Evolutionary conservation across 2,888 invertebrate species (phyloP), one percentile per base, ranked within the genome.

Genomic region (Andrena dorsata): DNA sequence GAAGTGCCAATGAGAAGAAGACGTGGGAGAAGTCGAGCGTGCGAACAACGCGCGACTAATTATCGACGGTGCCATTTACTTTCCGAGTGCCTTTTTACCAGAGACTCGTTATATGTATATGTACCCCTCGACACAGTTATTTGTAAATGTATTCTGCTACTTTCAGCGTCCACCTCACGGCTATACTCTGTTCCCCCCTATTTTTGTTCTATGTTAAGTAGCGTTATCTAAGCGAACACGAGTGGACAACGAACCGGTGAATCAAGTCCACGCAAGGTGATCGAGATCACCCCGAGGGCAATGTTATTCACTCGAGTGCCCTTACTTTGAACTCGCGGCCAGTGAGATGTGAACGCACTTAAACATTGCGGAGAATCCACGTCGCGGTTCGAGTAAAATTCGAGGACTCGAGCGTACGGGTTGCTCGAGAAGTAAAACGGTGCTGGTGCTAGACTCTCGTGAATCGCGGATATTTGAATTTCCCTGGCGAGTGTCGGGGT

Each of bases 1-100:
- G 49, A 63, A 66, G 77, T 76, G 78, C 53, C 75, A 79, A 58
- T 20, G 41, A 41, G 64, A 60, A 23, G 53, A 69, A 60, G 56
- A 10, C 6, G 35, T 16, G 58, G 8, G 64, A 47, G 73, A 56
- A 56, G 56, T 58, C 68, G 20, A 64, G 70, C 28, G 65, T 51
- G 75, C 61, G 76, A 66, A 71, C 64, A 73, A 69, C 73, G 10
- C 77, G 77, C 61, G 32, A 74, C 61, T 77, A 69, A 81, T 49
- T 61, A 82, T 73, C 82, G 78, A 90, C 84, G 90, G 91, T 92
- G 90, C 90, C 91, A 91, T 92, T 90, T 86, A 75, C 66, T 86
- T 88, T 84, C 75, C 85, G 73, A 86, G 81, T 84, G 73, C 80
- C 72, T 86, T 81, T 66, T 79, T 79, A 20, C 56, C 72, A 76